Percentiles rank a stretch among this genome's conserved stretches.
Evolutionary conservation across 1,140 invertebrate species (phyloP).

Genomic region (Bombus huntii): DNA sequence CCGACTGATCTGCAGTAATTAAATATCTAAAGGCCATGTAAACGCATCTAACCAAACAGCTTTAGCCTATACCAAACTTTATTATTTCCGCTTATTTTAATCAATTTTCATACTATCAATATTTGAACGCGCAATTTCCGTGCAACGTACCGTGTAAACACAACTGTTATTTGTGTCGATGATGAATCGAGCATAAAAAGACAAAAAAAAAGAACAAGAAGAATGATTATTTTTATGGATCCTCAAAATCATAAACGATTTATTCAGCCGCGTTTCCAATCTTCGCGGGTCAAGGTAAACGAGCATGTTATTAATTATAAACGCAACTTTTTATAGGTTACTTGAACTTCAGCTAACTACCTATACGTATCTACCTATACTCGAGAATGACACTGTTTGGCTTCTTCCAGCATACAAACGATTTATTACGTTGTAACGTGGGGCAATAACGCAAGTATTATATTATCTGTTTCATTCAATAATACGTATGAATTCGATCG

Average conservation of each 20-base stretch:
- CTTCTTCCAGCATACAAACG: background rate
- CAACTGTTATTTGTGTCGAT: background rate
- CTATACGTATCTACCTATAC: background rate
- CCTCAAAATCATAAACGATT: background rate
- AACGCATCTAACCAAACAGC: slow-evolving; percentile 7
- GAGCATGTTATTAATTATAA: background rate
- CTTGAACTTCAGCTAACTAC: background rate
- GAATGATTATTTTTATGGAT: background rate
- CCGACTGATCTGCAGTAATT: slow-evolving; percentile 26
- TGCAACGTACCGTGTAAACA: background rate
- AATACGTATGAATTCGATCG: background rate
- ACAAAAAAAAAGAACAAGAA: background rate
- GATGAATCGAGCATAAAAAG: background rate
- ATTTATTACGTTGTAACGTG: background rate
- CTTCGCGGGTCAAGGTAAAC: slow-evolving; percentile 4
- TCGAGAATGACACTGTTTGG: background rate
- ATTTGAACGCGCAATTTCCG: slow-evolving; percentile 25
- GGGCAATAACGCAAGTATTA: background rate
- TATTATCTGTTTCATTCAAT: background rate
- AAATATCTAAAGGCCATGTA: slow-evolving; percentile 5
- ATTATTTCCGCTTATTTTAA: slow-evolving; percentile 30
- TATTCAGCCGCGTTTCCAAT: background rate
- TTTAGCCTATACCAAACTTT: slow-evolving; percentile 15
- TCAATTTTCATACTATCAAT: slow-evolving; percentile 34
- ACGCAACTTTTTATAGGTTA: background rate